Conservation (phyloP, 53 echinoderm and acorn worm species). For the Hippasteria phrygiana region DNA sequence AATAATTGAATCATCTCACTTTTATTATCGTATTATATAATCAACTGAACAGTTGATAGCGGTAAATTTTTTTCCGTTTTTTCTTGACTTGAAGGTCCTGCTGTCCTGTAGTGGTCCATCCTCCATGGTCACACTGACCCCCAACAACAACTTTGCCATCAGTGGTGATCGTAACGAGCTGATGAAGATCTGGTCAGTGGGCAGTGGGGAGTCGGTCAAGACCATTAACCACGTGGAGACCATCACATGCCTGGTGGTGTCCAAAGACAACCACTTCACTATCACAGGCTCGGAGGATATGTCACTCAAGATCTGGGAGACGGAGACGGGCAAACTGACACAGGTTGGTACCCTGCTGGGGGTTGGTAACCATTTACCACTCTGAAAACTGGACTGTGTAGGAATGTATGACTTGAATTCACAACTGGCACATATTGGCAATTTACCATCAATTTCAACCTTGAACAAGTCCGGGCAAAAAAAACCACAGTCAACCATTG, state of each 20-base stretch:
- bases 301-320: conserved; percentile 98
- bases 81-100: conserved; percentile 68
- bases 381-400: no score
- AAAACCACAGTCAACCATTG: no score
- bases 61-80: conserved; percentile 9
- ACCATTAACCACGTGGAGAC: conserved; percentile 93
- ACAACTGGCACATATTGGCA: no score
- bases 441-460: no score
- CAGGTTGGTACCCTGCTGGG: conserved; percentile 83
- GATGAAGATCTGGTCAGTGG: conserved; percentile 99
- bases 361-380: no score
- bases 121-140: conserved; percentile 88
- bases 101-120: conserved; percentile 97
- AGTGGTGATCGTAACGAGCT: conserved; percentile 93
- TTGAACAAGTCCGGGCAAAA: no score
- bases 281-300: conserved; percentile 98
- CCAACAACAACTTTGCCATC: conserved; percentile 90
- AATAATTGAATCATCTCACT: no score
- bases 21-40: no score
- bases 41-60: no score
- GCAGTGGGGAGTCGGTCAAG: conserved; percentile 97
- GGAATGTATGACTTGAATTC: no score
- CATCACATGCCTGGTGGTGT: conserved; percentile 96
- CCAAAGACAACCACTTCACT: conserved; percentile 92
- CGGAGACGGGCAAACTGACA: conserved; percentile 93